Percentiles rank a stretch among this genome's conserved stretches.
Conservation (phyloP, 2,797 vertebrate species). For the Neomorphus geoffroyi region DNA sequence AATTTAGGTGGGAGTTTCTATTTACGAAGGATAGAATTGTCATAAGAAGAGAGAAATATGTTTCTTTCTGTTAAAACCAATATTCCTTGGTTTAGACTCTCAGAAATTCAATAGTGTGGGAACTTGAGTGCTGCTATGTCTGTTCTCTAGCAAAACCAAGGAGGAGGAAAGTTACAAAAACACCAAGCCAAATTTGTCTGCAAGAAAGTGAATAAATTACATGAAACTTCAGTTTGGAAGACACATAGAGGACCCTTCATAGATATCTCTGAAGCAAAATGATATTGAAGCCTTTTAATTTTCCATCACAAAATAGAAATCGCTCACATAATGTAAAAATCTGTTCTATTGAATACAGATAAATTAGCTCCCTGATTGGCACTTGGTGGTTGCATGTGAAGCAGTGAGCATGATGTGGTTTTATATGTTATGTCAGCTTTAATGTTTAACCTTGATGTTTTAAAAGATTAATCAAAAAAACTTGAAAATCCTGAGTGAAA, state of each 20-base stretch:
- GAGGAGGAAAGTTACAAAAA: not conserved
- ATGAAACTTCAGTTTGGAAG: not conserved
- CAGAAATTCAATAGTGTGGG: not conserved
- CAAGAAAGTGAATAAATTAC: not conserved
- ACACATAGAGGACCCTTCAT: not conserved
- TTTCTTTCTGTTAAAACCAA: not conserved
- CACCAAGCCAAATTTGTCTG: rapidly evolving
- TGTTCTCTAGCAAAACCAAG: not conserved
- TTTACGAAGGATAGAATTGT: not conserved
- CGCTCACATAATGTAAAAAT: not conserved
- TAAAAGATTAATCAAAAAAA: not conserved
- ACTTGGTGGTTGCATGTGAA: not conserved
- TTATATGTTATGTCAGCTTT: not conserved
- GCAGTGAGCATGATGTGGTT: not conserved
- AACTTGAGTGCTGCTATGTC: not conserved
- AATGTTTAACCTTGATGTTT: not conserved
- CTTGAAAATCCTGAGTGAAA: not conserved
- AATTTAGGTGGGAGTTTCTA: not conserved
- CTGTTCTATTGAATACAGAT: not conserved
- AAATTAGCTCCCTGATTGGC: not conserved
- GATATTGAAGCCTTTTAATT: not conserved
- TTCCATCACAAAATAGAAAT: not conserved
- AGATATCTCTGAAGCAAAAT: not conserved
- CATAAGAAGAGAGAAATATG: not conserved
- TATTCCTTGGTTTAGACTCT: not conserved